These are phyloP conservation scores for Luffia ferchaultella DNA, from an alignment of 2,888 invertebrate genomes.

Conservation along the genomic window DNA sequence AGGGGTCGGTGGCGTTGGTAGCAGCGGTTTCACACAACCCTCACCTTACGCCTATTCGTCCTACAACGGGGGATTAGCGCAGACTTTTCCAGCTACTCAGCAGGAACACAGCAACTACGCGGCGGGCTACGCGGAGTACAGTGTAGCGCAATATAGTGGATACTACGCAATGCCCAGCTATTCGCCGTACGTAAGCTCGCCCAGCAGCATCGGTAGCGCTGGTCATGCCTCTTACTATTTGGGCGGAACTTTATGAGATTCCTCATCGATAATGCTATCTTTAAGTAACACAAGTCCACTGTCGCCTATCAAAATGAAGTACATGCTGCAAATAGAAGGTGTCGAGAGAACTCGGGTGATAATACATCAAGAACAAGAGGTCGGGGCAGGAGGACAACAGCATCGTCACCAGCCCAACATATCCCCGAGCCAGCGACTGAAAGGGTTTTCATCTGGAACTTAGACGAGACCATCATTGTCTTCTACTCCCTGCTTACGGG, in stretches of 20 bases:
- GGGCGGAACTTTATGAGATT: conserved; percentile 70
- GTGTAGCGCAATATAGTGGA: conserved; percentile 72
- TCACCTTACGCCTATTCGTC: conserved; percentile 63
- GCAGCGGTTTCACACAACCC: conserved; percentile 46
- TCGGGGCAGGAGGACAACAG: conserved; percentile 83
- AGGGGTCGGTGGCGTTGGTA: conserved; percentile 51
- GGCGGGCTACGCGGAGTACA: conserved; percentile 67
- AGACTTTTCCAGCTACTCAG: conserved; percentile 63
- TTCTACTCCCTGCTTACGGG: conserved; percentile 95
- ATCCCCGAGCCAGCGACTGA: conserved; percentile 87
- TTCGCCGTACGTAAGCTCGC: conserved; percentile 78
- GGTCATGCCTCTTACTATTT: conserved; percentile 69
- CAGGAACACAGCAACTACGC: conserved; percentile 59
- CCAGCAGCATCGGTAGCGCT: conserved; percentile 74
- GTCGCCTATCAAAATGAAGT: conserved; percentile 67
- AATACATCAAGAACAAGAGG: conserved; percentile 66
- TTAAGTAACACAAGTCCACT: conserved; percentile 66
- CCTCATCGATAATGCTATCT: conserved; percentile 67
- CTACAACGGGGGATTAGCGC: conserved; percentile 59
- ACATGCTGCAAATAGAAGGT: conserved; percentile 52
- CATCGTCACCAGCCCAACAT: conserved; percentile 81
- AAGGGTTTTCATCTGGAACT: conserved; percentile 97
- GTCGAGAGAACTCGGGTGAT: conserved; percentile 58
- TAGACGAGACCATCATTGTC: conserved; percentile 97
- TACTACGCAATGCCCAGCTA: conserved; percentile 78